Evolutionary conservation across 2,797 vertebrate genomes (phyloP).

Genomic region (Mergus octosetaceus): DNA sequence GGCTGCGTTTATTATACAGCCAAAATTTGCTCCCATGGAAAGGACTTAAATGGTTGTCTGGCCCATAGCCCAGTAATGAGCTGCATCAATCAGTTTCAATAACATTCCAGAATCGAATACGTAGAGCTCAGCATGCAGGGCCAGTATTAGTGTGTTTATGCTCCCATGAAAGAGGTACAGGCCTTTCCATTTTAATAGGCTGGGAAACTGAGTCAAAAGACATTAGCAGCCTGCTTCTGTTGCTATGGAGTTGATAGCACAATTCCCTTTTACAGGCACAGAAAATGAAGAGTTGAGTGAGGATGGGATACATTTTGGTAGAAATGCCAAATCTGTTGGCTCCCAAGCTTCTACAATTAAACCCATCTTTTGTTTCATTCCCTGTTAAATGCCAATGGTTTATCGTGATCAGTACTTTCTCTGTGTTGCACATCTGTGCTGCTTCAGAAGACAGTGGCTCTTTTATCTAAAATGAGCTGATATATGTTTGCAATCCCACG

Average conservation of each 20-base stretch:
- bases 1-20: neutral
- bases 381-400: neutral
- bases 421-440: neutral
- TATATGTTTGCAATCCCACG: neutral
- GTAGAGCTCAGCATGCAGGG: neutral
- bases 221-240: neutral
- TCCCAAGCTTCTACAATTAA: neutral
- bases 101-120: neutral
- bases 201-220: conserved; percentile 53
- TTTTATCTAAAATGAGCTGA: neutral
- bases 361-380: neutral
- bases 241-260: conserved; percentile 1
- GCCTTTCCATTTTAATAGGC: conserved; percentile 7
- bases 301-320: neutral
- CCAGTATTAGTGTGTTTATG: neutral
- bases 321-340: neutral
- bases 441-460: neutral
- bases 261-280: neutral
- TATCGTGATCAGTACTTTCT: neutral
- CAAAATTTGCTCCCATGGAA: conserved; percentile 12
- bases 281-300: conserved; percentile 14
- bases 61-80: conserved; percentile 23
- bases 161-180: neutral
- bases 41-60: conserved; percentile 16
- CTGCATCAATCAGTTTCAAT: conserved; percentile 42